Evolutionary conservation across 2,797 vertebrate genomes (phyloP).

Genomic region (Lates japonicus): DNA sequence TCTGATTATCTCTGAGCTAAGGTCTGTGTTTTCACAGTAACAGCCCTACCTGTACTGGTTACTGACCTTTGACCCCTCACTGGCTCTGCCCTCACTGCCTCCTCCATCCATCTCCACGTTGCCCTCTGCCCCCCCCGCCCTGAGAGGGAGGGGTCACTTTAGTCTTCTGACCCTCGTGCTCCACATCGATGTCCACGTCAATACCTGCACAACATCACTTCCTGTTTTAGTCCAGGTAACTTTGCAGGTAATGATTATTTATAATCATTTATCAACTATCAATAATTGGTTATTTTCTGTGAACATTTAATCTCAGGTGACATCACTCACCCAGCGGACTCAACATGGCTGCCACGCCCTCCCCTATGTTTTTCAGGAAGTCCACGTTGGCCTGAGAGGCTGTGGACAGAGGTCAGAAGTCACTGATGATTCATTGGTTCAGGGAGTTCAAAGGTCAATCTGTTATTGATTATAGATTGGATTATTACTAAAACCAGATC

Average conservation of each 20-base stretch:
- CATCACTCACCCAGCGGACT: conserved; percentile 94
- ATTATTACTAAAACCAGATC: neutral
- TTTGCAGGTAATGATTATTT: too few species aligned
- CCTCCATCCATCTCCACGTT: conserved; percentile 45
- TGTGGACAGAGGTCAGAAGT: conserved; percentile 40
- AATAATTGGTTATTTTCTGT: neutral
- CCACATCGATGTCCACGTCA: conserved; percentile 97
- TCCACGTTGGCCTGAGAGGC: conserved; percentile 85
- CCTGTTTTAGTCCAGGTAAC: conserved; percentile 16
- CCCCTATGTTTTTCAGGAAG: conserved; percentile 96
- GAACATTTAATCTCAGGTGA: neutral
- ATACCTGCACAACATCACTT: conserved; percentile 87
- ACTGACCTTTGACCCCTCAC: conserved; percentile 74
- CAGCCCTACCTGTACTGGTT: neutral
- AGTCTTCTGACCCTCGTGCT: conserved; percentile 92
- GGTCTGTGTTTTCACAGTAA: neutral
- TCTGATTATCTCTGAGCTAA: neutral
- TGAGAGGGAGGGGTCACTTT: conserved; percentile 86
- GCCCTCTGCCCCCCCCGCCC: conserved; percentile 25
- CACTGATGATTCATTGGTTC: conserved; percentile 1
- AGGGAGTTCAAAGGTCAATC: neutral
- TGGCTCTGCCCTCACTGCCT: too few species aligned
- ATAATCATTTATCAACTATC: too few species aligned
- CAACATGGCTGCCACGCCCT: conserved; percentile 96
- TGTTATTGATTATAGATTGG: too few species aligned